Percentiles rank a stretch among this genome's conserved stretches.
phyloP scores from a whole-genome alignment of 2,113 vertebrate genomes.

The Passer domesticus region DNA sequence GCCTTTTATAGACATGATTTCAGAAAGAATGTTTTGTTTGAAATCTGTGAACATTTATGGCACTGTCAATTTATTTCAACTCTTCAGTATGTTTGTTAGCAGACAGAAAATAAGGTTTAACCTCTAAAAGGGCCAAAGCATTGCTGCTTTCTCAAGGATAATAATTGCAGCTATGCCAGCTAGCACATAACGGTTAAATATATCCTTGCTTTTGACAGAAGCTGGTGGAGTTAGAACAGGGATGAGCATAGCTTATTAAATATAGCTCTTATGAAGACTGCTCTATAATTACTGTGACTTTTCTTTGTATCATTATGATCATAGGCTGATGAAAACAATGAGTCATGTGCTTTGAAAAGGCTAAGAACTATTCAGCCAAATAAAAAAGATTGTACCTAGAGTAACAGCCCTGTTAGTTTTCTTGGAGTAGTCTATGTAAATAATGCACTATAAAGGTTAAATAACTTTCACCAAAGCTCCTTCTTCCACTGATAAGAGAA shows the following conservation, averaged over 20 bases:
- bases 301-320: slow-evolving; percentile 58
- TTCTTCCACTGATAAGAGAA: background rate
- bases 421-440: background rate
- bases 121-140: background rate
- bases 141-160: background rate
- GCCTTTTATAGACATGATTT: background rate
- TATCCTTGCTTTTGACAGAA: slow-evolving; percentile 60
- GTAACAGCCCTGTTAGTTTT: background rate
- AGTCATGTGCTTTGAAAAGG: slow-evolving; percentile 13
- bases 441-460: background rate
- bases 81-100: background rate
- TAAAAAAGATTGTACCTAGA: background rate
- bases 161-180: slow-evolving; percentile 32
- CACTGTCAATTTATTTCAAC: background rate
- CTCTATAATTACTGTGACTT: slow-evolving; percentile 61
- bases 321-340: slow-evolving; percentile 49
- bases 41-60: background rate
- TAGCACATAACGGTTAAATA: slow-evolving; percentile 51
- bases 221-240: slow-evolving; percentile 43
- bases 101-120: background rate
- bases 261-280: slow-evolving; percentile 58
- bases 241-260: slow-evolving; percentile 57
- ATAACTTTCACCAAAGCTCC: background rate
- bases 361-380: slow-evolving; percentile 17
- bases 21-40: background rate